Conservation (phyloP, 2,797 vertebrate species). For the Pangasius krempfi region DNA sequence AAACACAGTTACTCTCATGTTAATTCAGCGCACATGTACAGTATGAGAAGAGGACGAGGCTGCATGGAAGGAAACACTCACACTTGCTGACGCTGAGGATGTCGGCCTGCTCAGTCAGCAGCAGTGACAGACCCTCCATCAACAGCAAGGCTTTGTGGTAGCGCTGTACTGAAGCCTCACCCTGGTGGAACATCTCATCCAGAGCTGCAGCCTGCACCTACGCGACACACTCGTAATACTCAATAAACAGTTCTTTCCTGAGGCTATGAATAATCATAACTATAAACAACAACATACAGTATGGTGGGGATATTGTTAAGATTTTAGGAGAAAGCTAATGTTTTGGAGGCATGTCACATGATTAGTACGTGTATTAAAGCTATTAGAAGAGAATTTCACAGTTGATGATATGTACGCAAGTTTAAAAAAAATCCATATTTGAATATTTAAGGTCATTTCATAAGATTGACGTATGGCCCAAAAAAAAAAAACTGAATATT, state of each 20-base stretch:
- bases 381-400: not conserved
- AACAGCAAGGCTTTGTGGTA: slow-evolving; percentile 94
- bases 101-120: slow-evolving; percentile 89
- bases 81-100: slow-evolving; percentile 91
- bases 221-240: not conserved
- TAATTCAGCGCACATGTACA: no score
- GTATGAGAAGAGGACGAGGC: not conserved
- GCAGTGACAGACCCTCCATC: slow-evolving; percentile 90
- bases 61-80: slow-evolving; percentile 66
- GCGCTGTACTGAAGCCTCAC: slow-evolving; percentile 85
- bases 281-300: not conserved
- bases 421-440: not conserved
- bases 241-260: not conserved
- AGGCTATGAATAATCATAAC: not conserved
- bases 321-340: no score
- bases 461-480: not conserved
- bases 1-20: not conserved
- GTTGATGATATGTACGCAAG: not conserved
- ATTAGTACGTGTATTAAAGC: no score
- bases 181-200: slow-evolving; percentile 98
- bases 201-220: slow-evolving; percentile 94
- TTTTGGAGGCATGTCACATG: no score
- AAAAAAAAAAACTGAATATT: not conserved
- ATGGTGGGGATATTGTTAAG: no score
- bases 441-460: not conserved